Evolutionary conservation across 2,113 vertebrate genomes (phyloP), one percentile per base, ranked within the genome.

Genomic region (Colistium nudipinnis): DNA sequence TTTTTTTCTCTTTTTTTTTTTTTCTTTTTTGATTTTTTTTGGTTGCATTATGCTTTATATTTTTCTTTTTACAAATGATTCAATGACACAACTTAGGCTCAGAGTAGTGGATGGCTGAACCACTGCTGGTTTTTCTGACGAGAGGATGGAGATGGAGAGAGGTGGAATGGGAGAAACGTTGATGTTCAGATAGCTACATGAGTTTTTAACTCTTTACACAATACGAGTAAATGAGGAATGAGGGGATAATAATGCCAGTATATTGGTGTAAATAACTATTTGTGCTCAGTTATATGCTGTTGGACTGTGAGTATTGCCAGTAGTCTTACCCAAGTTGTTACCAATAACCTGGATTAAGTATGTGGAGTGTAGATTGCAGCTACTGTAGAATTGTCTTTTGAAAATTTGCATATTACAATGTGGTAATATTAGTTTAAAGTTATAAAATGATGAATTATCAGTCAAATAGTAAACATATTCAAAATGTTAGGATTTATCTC

Each of bases 111-210:
- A 80, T 83, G 67, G 82, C 87, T 87, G 80, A 74, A 87, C 87
- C 93, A 88, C 89, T 95, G 95, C 95, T 97, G 95, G 95, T 93
- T 89, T 85, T 74, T 86, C 60, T 56, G 4, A 84, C 75, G 75
- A n/a, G 82, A 90, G 82, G 84, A 85, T 82, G 78, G 83, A 86
- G 80, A 87, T 61, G 86, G 91, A 89, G 87, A 78, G 74, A 92
- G 86, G 84, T 33, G 71, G 53, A 53, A 70, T 65, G 55, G 67
- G 70, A 79, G 44, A 79, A 65, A 79, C 68, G 47, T 56, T 39
- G 53, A 74, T 35, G 0, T 44, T 38, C 49, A 20, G 63, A 76
- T 82, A 82, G 78, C 89, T 79, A 73, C 89, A 85, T 82, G 76
- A 83, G 57, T 83, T 77, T 74, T 88, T 48, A 71, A 35, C 68